Conservation (phyloP, 2,113 vertebrate genomes). For the Rhinopomastus cyanomelas region DNA sequence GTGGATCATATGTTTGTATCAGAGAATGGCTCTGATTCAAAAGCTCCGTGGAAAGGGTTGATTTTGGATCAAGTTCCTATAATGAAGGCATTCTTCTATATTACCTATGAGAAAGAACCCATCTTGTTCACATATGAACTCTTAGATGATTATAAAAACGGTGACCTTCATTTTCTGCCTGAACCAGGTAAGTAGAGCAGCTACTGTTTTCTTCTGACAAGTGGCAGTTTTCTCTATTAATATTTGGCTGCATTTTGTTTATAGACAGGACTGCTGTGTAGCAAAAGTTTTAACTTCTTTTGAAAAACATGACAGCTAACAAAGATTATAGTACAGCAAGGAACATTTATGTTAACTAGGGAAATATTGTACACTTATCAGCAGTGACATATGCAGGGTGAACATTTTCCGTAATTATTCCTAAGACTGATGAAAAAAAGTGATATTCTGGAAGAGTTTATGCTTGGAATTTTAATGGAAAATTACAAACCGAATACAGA, state of each 20-base stretch:
- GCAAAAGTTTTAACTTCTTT: not conserved
- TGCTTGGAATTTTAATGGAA: no score
- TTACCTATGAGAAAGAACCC: slow-evolving; percentile 96
- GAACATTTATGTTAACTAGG: not conserved
- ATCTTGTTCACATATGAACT: slow-evolving; percentile 99
- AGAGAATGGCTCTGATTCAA: slow-evolving; percentile 94
- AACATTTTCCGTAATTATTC: not conserved
- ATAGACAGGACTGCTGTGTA: not conserved
- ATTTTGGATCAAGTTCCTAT: slow-evolving; percentile 94
- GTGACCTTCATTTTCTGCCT: slow-evolving; percentile 96
- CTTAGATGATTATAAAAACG: slow-evolving; percentile 96
- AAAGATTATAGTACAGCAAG: not conserved
- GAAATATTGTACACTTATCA: slow-evolving; percentile 10
- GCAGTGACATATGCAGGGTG: not conserved
- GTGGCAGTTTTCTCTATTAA: not conserved
- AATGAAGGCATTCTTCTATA: slow-evolving; percentile 99
- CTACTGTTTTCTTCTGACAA: not conserved
- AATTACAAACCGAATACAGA: no score
- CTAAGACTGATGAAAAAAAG: no score
- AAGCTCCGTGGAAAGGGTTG: slow-evolving; percentile 98
- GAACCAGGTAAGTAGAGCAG: slow-evolving; percentile 88
- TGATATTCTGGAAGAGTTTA: no score
- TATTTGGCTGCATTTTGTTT: not conserved
- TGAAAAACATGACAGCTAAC: not conserved
- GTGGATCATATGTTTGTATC: slow-evolving; percentile 99